A percentile compares a stretch with the other conserved stretches of the same genome.
These are phyloP conservation scores for Callyntrura guangdongensis DNA, from an alignment of 2,888 invertebrate genomes.

Conservation along the genomic window DNA sequence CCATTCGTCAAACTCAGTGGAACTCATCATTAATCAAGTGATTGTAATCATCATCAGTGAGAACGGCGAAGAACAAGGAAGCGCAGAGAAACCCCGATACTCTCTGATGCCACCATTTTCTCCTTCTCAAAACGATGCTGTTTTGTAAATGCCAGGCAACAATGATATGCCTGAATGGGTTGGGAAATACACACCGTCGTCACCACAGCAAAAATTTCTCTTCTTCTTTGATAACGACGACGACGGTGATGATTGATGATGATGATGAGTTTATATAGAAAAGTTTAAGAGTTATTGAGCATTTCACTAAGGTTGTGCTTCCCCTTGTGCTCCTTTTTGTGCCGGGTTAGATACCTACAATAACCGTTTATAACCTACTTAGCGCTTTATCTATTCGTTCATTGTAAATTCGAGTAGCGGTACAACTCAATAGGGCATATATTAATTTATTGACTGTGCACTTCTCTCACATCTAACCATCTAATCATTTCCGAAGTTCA, in stretches of 20 bases:
- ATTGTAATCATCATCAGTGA: conserved; percentile 81
- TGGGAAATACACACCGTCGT: not conserved
- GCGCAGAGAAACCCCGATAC: not conserved
- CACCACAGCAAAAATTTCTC: not conserved
- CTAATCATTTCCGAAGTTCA: no score
- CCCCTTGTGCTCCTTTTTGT: not conserved
- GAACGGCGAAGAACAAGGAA: conserved; percentile 5
- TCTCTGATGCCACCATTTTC: conserved; percentile 68
- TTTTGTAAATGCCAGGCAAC: not conserved
- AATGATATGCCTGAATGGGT: conserved; percentile 34
- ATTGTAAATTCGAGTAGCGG: no score
- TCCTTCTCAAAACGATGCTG: conserved; percentile 12
- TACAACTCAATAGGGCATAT: no score
- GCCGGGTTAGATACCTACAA: conserved; percentile 16
- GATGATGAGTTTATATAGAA: conserved; percentile 28
- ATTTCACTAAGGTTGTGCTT: conserved; percentile 43
- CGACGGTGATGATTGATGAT: no score
- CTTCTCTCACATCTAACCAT: no score
- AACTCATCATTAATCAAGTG: conserved; percentile 84
- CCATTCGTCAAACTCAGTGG: conserved; percentile 84
- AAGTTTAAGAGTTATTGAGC: conserved; percentile 60
- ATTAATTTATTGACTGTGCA: no score
- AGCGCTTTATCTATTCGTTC: conserved; percentile 32
- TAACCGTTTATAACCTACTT: conserved; percentile 34
- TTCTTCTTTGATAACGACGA: conserved; percentile 37